Evolutionary conservation across 2,888 invertebrate genomes (phyloP), one percentile per base, ranked within the genome.

Genomic region (Trilocha varians): DNA sequence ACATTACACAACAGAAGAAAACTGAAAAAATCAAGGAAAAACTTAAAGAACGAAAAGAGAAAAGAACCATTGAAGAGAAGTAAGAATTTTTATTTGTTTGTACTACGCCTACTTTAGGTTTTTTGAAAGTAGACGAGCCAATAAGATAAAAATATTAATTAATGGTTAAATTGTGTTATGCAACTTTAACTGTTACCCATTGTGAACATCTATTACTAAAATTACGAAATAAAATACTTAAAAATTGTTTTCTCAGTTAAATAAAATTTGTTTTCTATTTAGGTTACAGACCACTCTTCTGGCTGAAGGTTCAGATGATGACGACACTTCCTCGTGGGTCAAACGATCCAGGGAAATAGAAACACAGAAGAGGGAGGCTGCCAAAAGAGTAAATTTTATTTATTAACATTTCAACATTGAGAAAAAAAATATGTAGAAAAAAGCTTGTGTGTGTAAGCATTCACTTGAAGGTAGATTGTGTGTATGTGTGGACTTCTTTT

Each of bases 261-360:
- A 14, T 3, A n/a, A 13, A 14, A 37, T 8, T 9, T 35, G 9
- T 5, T n/a, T 16, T 16, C 32, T 43, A 38, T 5, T 5, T 48
- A 85, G 85, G 42, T 59, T 80, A 44, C 72, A 82, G 49, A 74
- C 74, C 0, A 65, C 61, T 1, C 59, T 73, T 1, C 71, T 87
- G 36, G 84, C 94, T 3, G 95, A 91, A 0, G 94, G 91, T 33
- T 91, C 90, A 0, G 93, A 93, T 48, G 84, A 78, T 1, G 93
- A 93, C 11, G 95, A 94, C 65, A 88, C 91, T 0, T 68, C 80
- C 3, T 88, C 89, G 15, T 99, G 99, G 99, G 93, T 99, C 18
- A 85, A 89, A 55, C 94, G 91, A 60, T 93, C 89, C 53, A 88
- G 97, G 9, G 89, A 91, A 39, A 78, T 93, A 3, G 91, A 93